Conservation (phyloP, 1,140 invertebrate species). For the Aplysia californica region DNA sequence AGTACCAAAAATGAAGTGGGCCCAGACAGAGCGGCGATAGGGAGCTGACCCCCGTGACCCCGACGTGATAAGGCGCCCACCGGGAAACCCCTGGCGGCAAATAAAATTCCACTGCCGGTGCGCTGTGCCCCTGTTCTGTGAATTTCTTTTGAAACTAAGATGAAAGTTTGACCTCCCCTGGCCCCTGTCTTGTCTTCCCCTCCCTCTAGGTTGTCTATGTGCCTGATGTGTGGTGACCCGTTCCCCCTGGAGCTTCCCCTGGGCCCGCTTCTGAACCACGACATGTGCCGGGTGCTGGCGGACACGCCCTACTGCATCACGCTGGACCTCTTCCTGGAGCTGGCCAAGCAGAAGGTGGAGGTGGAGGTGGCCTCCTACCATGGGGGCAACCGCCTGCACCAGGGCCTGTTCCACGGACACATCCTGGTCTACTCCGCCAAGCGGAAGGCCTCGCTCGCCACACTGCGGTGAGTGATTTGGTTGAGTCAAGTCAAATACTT, state of each 20-base stretch:
- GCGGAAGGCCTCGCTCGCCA: slow-evolving; percentile 92
- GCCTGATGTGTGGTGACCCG: slow-evolving; percentile 96
- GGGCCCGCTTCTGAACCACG: slow-evolving; percentile 86
- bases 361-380: slow-evolving; percentile 96
- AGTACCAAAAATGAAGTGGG: no score
- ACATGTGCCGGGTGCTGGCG: slow-evolving; percentile 51
- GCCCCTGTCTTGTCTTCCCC: no score
- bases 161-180: no score
- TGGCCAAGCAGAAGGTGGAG: slow-evolving; percentile 86
- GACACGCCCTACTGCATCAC: slow-evolving; percentile 60
- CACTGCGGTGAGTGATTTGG: slow-evolving; percentile 80
- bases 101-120: no score
- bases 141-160: no score
- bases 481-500: background rate
- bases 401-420: slow-evolving; percentile 85
- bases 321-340: slow-evolving; percentile 70
- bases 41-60: no score
- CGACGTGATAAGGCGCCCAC: no score
- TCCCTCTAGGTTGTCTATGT: slow-evolving; percentile 94
- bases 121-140: no score
- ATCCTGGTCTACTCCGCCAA: slow-evolving; percentile 96
- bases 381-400: slow-evolving; percentile 74
- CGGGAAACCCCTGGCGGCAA: no score
- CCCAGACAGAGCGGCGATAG: no score
- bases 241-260: slow-evolving; percentile 91